Evolutionary conservation across 2,888 invertebrate species (phyloP).

Genomic region (Lumbricus terrestris): DNA sequence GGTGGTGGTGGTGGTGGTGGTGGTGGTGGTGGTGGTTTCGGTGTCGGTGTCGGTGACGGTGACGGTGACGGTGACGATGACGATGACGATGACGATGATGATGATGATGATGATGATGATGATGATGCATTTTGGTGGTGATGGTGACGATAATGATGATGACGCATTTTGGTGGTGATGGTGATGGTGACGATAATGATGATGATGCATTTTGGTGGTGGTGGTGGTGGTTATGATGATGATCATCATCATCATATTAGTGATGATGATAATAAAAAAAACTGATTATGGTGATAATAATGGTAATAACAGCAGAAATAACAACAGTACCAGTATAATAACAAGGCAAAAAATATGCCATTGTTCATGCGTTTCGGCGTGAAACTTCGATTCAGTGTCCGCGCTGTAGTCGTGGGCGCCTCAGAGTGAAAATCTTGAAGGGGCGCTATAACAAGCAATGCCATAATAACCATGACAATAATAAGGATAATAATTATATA

Average conservation of each 20-base stretch:
- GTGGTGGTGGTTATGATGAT: not conserved
- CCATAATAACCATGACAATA: too few relatives aligned
- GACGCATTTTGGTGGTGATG: not conserved
- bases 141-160: not conserved
- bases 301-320: not conserved
- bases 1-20: not conserved
- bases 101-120: not conserved
- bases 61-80: not conserved
- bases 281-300: not conserved
- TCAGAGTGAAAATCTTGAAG: too few relatives aligned
- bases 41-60: not conserved
- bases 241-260: too few relatives aligned
- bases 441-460: too few relatives aligned
- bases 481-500: too few relatives aligned
- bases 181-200: not conserved
- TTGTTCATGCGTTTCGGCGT: too few relatives aligned
- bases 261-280: not conserved
- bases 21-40: not conserved
- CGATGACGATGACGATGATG: not conserved
- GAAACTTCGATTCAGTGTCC: too few relatives aligned
- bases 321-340: not conserved
- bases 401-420: too few relatives aligned
- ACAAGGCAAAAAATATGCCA: too few relatives aligned
- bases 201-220: not conserved
- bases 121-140: not conserved